These are phyloP conservation scores for Siphamia tubifer DNA, from an alignment of 2,113 vertebrate genomes.

Conservation along the genomic window DNA sequence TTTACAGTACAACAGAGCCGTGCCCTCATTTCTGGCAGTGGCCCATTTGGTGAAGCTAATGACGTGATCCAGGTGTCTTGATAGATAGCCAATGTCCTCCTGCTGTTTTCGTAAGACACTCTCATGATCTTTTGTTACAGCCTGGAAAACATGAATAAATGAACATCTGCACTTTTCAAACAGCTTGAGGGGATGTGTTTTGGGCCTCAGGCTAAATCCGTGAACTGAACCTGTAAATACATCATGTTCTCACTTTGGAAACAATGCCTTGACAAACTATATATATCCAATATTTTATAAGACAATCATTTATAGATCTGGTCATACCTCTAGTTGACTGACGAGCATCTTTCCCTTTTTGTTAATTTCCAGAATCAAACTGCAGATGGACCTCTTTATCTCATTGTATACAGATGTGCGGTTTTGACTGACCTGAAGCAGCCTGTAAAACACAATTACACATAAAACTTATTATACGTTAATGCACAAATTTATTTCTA, in stretches of 20 bases:
- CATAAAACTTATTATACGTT: too few relatives aligned
- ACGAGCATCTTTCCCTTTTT: slow-evolving; percentile 92
- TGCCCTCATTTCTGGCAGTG: slow-evolving; percentile 88
- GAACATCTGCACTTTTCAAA: slow-evolving; percentile 14
- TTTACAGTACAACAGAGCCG: slow-evolving; percentile 74
- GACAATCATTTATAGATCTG: not conserved
- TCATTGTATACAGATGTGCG: slow-evolving; percentile 89
- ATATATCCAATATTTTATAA: not conserved
- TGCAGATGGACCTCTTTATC: slow-evolving; percentile 93
- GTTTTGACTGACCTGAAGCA: slow-evolving; percentile 91
- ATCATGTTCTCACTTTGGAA: not conserved
- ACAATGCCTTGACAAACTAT: not conserved
- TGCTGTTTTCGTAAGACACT: slow-evolving; percentile 90
- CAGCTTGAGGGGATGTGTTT: slow-evolving; percentile 16
- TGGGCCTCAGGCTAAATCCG: slow-evolving; percentile 4
- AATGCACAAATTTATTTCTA: not conserved
- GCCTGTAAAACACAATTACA: slow-evolving; percentile 76
- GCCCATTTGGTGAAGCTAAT: slow-evolving; percentile 94
- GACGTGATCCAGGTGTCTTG: slow-evolving; percentile 91
- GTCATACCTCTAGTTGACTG: slow-evolving; percentile 90
- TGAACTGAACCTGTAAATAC: not conserved
- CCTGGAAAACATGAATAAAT: slow-evolving; percentile 59
- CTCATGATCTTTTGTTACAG: slow-evolving; percentile 89
- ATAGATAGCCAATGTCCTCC: slow-evolving; percentile 89
- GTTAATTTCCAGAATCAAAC: slow-evolving; percentile 93